A percentile compares a stretch with the other conserved stretches of the same genome.
These are phyloP conservation scores for Mobula hypostoma DNA, from an alignment of 2,113 vertebrate species.

Conservation along the genomic window DNA sequence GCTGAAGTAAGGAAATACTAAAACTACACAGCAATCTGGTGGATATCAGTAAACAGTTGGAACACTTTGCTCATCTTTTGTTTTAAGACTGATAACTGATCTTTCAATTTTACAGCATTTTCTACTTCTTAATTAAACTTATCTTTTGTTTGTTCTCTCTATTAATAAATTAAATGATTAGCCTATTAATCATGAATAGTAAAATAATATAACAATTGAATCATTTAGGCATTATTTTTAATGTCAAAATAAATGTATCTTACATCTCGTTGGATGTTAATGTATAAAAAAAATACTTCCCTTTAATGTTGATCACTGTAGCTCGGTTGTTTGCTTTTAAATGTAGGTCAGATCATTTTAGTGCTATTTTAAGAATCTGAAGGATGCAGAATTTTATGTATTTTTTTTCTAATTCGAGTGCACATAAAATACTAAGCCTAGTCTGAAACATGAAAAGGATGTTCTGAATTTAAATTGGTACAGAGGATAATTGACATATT, in stretches of 20 bases:
- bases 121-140: background rate
- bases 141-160: background rate
- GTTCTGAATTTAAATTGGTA: background rate
- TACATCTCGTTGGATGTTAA: background rate
- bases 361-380: background rate
- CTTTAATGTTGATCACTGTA: background rate
- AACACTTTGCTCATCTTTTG: background rate
- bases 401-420: background rate
- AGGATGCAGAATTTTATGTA: background rate
- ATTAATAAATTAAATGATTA: background rate
- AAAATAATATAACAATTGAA: background rate
- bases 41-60: no score
- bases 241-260: background rate
- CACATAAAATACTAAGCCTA: background rate
- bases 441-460: background rate
- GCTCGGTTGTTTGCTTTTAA: background rate
- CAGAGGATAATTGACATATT: background rate
- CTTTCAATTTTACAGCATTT: background rate
- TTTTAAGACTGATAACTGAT: background rate
- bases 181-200: background rate
- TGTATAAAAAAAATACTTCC: background rate
- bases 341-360: background rate
- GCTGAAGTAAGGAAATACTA: background rate
- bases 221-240: background rate
- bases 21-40: background rate